Percentiles rank a stretch among this genome's conserved stretches.
Evolutionary conservation across 2,797 vertebrate species (phyloP).

Genomic region (Lithobates sylvaticus): DNA sequence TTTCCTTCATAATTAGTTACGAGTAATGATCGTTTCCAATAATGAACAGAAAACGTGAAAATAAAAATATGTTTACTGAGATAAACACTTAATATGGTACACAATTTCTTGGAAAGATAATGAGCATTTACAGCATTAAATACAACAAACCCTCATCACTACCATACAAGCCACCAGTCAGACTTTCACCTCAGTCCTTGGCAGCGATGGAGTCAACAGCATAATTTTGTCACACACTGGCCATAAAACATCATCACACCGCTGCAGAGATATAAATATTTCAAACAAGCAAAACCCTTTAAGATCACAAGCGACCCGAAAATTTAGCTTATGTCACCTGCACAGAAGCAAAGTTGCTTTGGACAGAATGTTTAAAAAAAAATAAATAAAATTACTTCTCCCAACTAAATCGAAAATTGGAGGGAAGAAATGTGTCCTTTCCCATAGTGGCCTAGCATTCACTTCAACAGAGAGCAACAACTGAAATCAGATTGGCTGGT

Average conservation of each 20-base stretch:
- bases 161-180: not conserved
- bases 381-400: too few species aligned
- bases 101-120: slow-evolving; percentile 50
- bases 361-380: not conserved
- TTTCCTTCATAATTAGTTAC: too few species aligned
- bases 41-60: slow-evolving; percentile 16
- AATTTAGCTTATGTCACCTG: not conserved
- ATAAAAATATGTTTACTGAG: slow-evolving; percentile 52
- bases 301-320: slow-evolving; percentile 7
- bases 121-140: slow-evolving; percentile 48
- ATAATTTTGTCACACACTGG: slow-evolving; percentile 36
- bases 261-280: slow-evolving; percentile 40
- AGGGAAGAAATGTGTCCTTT: not conserved
- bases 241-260: slow-evolving; percentile 39
- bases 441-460: not conserved
- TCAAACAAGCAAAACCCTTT: slow-evolving; percentile 12
- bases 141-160: not conserved
- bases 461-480: too few species aligned
- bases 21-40: not conserved
- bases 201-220: not conserved
- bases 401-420: not conserved
- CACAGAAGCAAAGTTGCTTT: not conserved
- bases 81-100: slow-evolving; percentile 57
- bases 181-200: not conserved
- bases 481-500: not conserved